These are phyloP conservation scores for Pipistrellus pygmaeus DNA, from an alignment of 2,797 vertebrate genomes.

Conservation along the genomic window DNA sequence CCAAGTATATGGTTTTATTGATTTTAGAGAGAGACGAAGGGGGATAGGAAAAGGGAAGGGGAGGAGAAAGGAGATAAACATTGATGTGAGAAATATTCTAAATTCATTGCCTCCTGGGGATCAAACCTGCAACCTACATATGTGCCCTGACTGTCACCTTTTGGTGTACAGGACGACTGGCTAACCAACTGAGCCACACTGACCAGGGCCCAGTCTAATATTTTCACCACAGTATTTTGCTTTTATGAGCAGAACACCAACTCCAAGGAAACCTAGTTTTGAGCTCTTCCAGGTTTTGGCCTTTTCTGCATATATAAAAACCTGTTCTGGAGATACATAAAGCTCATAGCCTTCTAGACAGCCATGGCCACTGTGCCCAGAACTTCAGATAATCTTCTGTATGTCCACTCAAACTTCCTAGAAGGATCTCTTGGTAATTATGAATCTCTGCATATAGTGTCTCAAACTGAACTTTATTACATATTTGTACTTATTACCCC, in stretches of 20 bases:
- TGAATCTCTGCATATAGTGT: neutral
- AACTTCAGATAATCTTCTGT: neutral
- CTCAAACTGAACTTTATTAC: neutral
- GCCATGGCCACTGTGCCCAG: neutral
- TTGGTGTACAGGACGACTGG: neutral
- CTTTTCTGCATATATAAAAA: neutral
- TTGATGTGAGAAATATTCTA: neutral
- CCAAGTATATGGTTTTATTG: neutral
- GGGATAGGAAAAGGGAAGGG: neutral
- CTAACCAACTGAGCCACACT: neutral
- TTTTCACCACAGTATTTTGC: neutral
- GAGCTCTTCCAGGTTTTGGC: neutral
- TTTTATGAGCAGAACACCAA: neutral
- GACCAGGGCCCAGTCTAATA: neutral
- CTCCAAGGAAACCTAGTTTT: neutral
- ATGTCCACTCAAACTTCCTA: neutral
- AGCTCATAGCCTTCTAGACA: neutral
- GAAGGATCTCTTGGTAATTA: slow-evolving; percentile 2
- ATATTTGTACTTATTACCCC: neutral
- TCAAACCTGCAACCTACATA: neutral
- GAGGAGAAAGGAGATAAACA: neutral
- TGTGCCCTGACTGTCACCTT: neutral
- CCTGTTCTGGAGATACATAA: neutral
- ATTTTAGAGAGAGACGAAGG: neutral
- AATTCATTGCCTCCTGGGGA: neutral